Evolutionary conservation across 2,888 invertebrate genomes (phyloP).

Genomic region (Pollenia griseotomentosa): DNA sequence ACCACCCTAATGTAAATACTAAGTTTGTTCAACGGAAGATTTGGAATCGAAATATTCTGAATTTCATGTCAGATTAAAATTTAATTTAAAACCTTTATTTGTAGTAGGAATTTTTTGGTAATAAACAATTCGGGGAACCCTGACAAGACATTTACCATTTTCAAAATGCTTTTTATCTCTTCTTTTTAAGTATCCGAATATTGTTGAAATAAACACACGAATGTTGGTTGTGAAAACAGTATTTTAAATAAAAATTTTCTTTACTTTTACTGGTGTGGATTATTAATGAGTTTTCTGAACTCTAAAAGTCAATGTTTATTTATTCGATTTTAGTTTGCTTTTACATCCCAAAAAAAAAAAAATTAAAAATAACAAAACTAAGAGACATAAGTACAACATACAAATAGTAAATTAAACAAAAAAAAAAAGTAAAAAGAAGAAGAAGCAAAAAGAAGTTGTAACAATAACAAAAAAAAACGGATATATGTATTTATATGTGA

Average conservation of each 20-base stretch:
- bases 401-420: constrained; percentile 11
- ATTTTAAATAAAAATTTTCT: constrained; percentile 2
- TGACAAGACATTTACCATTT: neutral
- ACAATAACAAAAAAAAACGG: constrained; percentile 16
- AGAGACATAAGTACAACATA: neutral
- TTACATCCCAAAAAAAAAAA: constrained; percentile 9
- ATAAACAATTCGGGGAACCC: too few relatives aligned
- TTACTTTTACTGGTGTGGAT: constrained; percentile 31
- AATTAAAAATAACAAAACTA: constrained; percentile 22
- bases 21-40: too few relatives aligned
- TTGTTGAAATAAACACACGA: neutral
- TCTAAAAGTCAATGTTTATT: constrained; percentile 63
- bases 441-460: neutral
- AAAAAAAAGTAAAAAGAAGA: neutral
- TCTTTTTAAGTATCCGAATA: neutral
- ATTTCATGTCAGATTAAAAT: too few relatives aligned
- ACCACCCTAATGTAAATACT: too few relatives aligned
- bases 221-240: neutral
- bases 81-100: too few relatives aligned
- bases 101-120: too few relatives aligned
- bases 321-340: constrained; percentile 15
- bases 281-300: constrained; percentile 71
- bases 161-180: neutral
- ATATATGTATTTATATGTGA: constrained; percentile 33
- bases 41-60: too few relatives aligned